These are phyloP conservation scores for Actinernus sp. DNA, from an alignment of 92 coral and sea anemone genomes.

Conservation along the genomic window DNA sequence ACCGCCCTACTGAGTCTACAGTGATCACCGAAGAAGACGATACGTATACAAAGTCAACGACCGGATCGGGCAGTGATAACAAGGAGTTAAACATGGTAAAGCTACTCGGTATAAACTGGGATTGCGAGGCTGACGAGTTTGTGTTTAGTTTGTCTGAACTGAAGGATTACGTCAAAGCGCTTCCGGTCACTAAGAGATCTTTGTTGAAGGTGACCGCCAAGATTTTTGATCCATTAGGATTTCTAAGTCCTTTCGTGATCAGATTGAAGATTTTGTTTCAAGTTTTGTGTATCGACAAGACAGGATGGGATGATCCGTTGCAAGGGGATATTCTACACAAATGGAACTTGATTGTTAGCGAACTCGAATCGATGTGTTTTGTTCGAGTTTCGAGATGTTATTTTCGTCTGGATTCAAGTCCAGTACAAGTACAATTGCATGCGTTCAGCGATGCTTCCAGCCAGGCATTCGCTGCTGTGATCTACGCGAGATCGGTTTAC, in stretches of 20 bases:
- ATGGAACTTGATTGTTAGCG: constrained; percentile 46
- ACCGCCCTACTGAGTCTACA: too few relatives aligned
- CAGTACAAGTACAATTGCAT: too few relatives aligned
- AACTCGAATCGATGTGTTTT: constrained; percentile 25
- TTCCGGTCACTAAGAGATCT: constrained; percentile 72
- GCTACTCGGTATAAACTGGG: too few relatives aligned
- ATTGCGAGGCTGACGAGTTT: too few relatives aligned
- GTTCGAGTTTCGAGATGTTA: constrained; percentile 67
- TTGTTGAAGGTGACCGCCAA: constrained; percentile 65
- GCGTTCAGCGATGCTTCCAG: constrained; percentile 64
- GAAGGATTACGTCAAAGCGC: constrained; percentile 27
- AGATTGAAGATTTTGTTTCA: constrained; percentile 73
- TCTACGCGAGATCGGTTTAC: constrained; percentile 27
- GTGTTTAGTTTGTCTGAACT: constrained; percentile 38
- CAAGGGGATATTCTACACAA: constrained; percentile 28
- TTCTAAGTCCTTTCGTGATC: constrained; percentile 62
- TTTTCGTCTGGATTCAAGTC: constrained; percentile 31
- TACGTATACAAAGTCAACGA: too few relatives aligned
- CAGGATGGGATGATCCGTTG: constrained; percentile 65
- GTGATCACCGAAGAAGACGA: too few relatives aligned
- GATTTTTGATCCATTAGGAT: constrained; percentile 78
- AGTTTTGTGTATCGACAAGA: constrained; percentile 56
- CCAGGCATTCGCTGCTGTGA: constrained; percentile 46
- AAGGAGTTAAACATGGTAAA: too few relatives aligned
- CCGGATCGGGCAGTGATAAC: too few relatives aligned